These are phyloP conservation scores for Brachyptera putata DNA, from an alignment of 2,888 invertebrate genomes.

Conservation along the genomic window DNA sequence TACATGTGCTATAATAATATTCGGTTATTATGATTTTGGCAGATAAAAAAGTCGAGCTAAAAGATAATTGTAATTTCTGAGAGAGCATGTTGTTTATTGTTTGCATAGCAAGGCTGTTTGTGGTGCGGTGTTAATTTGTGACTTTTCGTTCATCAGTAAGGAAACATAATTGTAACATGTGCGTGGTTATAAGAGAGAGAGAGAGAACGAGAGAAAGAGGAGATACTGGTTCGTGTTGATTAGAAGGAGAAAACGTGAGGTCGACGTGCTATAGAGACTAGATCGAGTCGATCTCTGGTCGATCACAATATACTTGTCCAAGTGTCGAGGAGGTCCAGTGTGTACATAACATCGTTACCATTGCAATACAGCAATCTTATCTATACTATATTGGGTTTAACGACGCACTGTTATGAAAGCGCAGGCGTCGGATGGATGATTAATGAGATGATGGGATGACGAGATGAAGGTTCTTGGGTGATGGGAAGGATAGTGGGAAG, in stretches of 20 bases:
- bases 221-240: not conserved
- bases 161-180: constrained; percentile 6
- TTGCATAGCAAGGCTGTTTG: not conserved
- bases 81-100: not conserved
- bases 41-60: not conserved
- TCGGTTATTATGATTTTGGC: not conserved
- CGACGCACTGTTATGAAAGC: too few species aligned
- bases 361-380: too few species aligned
- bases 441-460: too few species aligned
- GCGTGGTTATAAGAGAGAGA: not conserved
- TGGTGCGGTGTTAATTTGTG: not conserved
- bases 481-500: too few species aligned
- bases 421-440: too few species aligned
- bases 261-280: not conserved
- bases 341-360: too few species aligned
- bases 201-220: not conserved
- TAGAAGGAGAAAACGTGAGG: not conserved
- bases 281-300: too few species aligned
- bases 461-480: too few species aligned
- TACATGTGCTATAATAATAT: not conserved
- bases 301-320: too few species aligned
- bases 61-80: not conserved
- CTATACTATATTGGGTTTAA: too few species aligned
- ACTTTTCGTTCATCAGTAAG: not conserved
- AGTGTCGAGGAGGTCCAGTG: too few species aligned